Evolutionary conservation across 2,113 vertebrate species (phyloP).

Genomic region (Piprites chloris): DNA sequence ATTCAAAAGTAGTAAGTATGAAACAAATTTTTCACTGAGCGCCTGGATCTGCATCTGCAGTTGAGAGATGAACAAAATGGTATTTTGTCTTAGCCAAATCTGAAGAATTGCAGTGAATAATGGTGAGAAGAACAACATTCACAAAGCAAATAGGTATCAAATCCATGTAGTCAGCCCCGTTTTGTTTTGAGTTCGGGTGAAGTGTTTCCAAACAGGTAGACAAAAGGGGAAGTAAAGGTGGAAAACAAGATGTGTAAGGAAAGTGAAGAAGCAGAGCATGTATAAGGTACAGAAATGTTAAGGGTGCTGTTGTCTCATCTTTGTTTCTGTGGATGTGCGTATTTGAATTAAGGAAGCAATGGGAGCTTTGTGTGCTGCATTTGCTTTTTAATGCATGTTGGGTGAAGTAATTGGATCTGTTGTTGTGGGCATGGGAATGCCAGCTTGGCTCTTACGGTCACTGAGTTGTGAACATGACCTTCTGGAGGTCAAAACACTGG

Average conservation of each 20-base stretch:
- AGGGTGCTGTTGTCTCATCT: neutral
- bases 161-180: neutral
- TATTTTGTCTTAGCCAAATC: neutral
- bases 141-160: neutral
- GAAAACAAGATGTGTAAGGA: neutral
- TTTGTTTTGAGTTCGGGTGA: neutral
- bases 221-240: neutral
- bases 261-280: neutral
- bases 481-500: slow-evolving; percentile 12
- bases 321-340: neutral
- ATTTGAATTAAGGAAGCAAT: neutral
- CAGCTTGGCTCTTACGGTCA: neutral
- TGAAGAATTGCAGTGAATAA: neutral
- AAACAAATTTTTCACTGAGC: neutral
- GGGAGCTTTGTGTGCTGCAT: neutral
- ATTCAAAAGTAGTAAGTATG: neutral
- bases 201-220: neutral
- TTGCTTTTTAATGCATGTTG: neutral
- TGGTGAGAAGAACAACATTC: neutral
- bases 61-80: neutral
- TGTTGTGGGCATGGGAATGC: slow-evolving; percentile 43
- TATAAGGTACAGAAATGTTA: neutral
- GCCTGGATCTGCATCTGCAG: neutral
- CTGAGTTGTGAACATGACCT: slow-evolving; percentile 25
- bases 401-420: slow-evolving; percentile 43